Evolutionary conservation across 1,140 invertebrate species (phyloP), one percentile per base, ranked within the genome.

Genomic region (Drosophila asahinai): DNA sequence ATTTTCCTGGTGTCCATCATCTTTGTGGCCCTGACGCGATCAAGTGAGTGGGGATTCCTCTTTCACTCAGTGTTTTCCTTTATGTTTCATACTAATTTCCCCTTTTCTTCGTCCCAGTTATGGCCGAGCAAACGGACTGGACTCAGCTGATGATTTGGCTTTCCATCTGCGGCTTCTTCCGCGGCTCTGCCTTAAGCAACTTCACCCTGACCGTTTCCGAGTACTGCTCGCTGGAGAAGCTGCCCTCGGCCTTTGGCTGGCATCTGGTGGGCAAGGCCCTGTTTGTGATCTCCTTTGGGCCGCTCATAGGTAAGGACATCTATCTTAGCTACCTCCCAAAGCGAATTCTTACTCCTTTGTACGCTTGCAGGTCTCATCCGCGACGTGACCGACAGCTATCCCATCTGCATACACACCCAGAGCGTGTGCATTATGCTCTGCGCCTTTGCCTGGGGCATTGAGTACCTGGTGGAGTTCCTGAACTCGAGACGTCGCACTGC

Each of bases 241-340:
- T 96, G 72, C 96, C 96, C 0, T 96, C 95, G 27, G 96, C 96
- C 30, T 96, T 96, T 86, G 96, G 96, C 30, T 94, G 96, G 62
- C 96, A 96, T 82, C 96, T 96, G 95, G 96, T 97, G 43, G 95
- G 95, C 66, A 97, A 97, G 86, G 96, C 96, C 27, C 80, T 96
- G 1, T 95, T 96, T 76, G 96, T 96, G 17, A 94, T 96, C 9
- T 81, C 93, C 9, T 94, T 97, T 49, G 96, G 96, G 55, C 96
- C 96, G 12, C 55, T 96, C 65, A 95, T 96, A 81, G 96, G 96
- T 97, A 93, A 94, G 94, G 93, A 3, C 5, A 30, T 30, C 36
- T 5, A 9, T 9, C 47, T 4, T 14, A 49, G 42, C 2, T 30
- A 1, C 25, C 51, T 6, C n/a, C 17, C 3, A 12, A 11, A 36